phyloP scores from a whole-genome alignment of 2,797 vertebrate species.

The Gobio occitaniae region DNA sequence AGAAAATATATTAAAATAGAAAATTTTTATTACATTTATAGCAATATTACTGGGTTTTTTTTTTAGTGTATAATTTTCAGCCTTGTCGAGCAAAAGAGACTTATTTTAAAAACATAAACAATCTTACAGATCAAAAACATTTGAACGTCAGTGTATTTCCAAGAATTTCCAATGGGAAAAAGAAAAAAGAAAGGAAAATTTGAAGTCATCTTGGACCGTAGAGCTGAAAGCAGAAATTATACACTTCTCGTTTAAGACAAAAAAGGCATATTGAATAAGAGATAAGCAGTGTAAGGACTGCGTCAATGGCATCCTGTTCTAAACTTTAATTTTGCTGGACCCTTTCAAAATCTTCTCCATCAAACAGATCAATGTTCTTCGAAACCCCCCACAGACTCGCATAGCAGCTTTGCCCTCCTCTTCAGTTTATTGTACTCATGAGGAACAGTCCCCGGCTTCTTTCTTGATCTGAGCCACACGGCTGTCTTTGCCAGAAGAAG shows the following conservation, averaged over 20 bases:
- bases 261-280: not conserved
- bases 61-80: no score
- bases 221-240: not conserved
- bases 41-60: no score
- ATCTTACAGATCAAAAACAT: not conserved
- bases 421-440: slow-evolving; percentile 1
- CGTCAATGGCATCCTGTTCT: not conserved
- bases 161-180: not conserved
- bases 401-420: not conserved
- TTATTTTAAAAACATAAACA: no score
- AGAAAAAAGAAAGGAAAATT: not conserved
- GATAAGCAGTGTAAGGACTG: not conserved
- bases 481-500: slow-evolving; percentile 4
- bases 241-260: not conserved
- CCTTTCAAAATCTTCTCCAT: slow-evolving; percentile 6
- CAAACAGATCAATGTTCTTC: not conserved
- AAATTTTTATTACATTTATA: no score
- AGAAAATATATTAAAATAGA: no score
- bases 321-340: not conserved
- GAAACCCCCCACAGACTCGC: not conserved
- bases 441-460: not conserved
- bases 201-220: not conserved
- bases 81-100: no score
- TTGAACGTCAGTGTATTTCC: not conserved
- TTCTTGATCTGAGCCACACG: not conserved